phyloP scores from a whole-genome alignment of 2,797 vertebrate species.

The Eospalax fontanierii region DNA sequence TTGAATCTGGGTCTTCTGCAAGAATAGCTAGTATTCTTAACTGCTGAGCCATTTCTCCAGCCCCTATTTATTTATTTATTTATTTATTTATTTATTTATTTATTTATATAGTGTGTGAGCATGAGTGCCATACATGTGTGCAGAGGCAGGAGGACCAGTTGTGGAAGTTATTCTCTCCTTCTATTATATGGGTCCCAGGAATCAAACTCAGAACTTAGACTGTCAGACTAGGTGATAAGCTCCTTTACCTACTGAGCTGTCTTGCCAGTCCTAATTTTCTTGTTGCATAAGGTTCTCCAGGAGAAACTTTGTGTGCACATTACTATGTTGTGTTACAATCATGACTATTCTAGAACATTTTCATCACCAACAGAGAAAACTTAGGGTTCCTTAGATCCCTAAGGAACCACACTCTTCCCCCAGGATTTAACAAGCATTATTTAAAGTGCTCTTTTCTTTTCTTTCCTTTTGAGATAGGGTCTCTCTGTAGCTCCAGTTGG shows the following conservation, averaged over 20 bases:
- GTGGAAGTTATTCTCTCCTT: background rate
- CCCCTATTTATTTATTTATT: background rate
- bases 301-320: background rate
- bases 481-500: too few relatives aligned
- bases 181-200: background rate
- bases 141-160: background rate
- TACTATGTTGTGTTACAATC: background rate
- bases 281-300: background rate
- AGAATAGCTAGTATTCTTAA: too few relatives aligned
- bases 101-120: background rate
- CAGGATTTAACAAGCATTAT: background rate
- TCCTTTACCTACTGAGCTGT: background rate
- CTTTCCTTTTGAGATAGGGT: too few relatives aligned
- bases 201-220: background rate
- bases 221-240: background rate
- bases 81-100: too few relatives aligned
- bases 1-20: too few relatives aligned
- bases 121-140: background rate
- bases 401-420: fast-evolving
- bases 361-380: background rate
- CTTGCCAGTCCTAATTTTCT: background rate
- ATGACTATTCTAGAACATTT: background rate
- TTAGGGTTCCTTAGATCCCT: too few relatives aligned
- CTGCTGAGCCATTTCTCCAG: too few relatives aligned
- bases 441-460: too few relatives aligned